Percentiles rank a stretch among this genome's conserved stretches.
Evolutionary conservation across 2,888 invertebrate species (phyloP).

Genomic region (Platynereis dumerilii): DNA sequence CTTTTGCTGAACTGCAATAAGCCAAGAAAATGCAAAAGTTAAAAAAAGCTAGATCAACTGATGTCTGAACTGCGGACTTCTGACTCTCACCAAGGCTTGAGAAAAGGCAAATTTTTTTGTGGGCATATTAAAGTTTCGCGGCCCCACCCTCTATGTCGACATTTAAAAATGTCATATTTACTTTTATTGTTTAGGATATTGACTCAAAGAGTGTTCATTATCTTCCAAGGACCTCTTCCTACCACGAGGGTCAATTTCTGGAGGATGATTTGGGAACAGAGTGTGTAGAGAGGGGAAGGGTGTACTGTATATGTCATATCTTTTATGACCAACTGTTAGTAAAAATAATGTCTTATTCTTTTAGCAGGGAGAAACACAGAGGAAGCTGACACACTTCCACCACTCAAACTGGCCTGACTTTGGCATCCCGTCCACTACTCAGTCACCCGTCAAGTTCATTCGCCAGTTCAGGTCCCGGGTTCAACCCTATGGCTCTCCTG

Average conservation of each 20-base stretch:
- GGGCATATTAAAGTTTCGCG: no score
- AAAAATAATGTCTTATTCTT: no score
- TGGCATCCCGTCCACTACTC: slow-evolving; percentile 86
- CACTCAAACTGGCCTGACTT: slow-evolving; percentile 97
- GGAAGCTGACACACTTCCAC: slow-evolving; percentile 78
- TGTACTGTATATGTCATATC: no score
- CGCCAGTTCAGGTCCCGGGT: slow-evolving; percentile 29
- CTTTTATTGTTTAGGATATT: slow-evolving; percentile 75
- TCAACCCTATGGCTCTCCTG: slow-evolving; percentile 69
- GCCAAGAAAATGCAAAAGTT: no score
- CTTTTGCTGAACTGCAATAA: no score
- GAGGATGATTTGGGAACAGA: slow-evolving; percentile 99
- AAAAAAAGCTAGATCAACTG: no score
- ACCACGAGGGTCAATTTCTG: slow-evolving; percentile 98
- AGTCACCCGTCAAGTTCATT: slow-evolving; percentile 28
- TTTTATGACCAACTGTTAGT: no score
- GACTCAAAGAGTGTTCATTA: slow-evolving; percentile 97
- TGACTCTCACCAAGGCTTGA: no score
- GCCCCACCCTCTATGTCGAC: no score
- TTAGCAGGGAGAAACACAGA: slow-evolving; percentile 33
- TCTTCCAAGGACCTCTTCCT: slow-evolving; percentile 95
- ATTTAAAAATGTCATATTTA: background rate
- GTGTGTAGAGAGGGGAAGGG: slow-evolving; percentile 88
- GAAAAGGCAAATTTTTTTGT: no score
- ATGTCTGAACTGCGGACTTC: no score